Evolutionary conservation across 1,140 invertebrate species (phyloP).

Genomic region (Tenebrio molitor): DNA sequence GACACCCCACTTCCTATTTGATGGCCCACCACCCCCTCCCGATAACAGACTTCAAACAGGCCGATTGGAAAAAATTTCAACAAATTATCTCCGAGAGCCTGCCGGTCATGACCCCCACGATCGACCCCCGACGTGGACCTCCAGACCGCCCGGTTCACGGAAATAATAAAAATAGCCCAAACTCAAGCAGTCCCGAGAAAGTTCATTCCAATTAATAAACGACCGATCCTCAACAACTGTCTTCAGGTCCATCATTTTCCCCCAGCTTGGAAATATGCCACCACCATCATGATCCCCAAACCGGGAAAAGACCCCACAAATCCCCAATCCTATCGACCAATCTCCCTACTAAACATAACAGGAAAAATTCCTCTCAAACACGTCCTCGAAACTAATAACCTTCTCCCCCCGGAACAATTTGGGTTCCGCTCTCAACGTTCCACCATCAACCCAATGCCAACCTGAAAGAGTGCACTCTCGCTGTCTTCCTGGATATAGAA

Average conservation of each 20-base stretch:
- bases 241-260: constrained; percentile 51
- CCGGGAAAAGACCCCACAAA: constrained; percentile 48
- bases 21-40: too few relatives aligned
- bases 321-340: constrained; percentile 61
- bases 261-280: constrained; percentile 50
- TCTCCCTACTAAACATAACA: constrained; percentile 57
- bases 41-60: neutral
- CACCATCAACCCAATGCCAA: constrained; percentile 55
- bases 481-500: constrained; percentile 62
- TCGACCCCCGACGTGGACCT: neutral
- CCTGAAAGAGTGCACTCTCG: constrained; percentile 54
- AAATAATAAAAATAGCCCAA: too few relatives aligned
- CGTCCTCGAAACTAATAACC: constrained; percentile 53
- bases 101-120: neutral
- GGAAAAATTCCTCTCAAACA: constrained; percentile 58
- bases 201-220: neutral
- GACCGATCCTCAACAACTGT: constrained; percentile 31
- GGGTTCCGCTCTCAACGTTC: constrained; percentile 53
- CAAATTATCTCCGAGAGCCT: neutral
- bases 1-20: neutral
- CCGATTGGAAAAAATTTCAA: neutral
- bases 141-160: neutral
- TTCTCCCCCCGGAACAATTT: constrained; percentile 56
- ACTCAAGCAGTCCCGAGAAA: too few relatives aligned
- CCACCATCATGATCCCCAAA: constrained; percentile 51